Base-by-base conservation (phyloP, 2,888 invertebrate genomes). In the Pristionchus maxplancki region DNA sequence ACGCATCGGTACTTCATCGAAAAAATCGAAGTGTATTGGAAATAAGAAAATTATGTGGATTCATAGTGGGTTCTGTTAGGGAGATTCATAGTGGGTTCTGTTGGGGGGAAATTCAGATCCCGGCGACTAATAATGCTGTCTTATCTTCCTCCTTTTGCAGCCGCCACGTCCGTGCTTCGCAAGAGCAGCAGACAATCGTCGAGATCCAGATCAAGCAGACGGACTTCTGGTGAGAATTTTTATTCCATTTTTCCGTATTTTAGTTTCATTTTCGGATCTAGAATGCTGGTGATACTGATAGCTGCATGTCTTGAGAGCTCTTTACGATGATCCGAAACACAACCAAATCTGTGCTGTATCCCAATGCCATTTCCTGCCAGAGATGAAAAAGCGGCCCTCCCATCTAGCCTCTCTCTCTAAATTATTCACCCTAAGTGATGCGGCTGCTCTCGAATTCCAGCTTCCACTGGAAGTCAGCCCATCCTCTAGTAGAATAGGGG, bases 141-240 rank as follows among this genome's bases (percentile, higher is more conserved):
- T n/a, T n/a, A n/a, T n/a, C n/a, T n/a, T n/a, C 17, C 20, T 1
- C 20, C 31, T 11, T 20, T 81, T 81, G 8, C 82, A 83, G 82
- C 82, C 1, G 28, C 82, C 0, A 83, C 53, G 8, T 83, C 82
- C 28, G 82, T 83, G 17, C 53, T 83, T 34, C 82, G 82, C 53
- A 83, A 83, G 82, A 53, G 53, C 53, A 83, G 53, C n/a, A 1
- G 82, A 20, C 82, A 83, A 20, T 34, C 53, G 31, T 83, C 82
- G 34, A 53, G 82, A 53, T 50, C 50, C 17, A 17, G 82, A 20
- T 83, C 82, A 34, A 53, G 53, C 53, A 83, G 53, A 53, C 28
- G 82, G 48, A 81, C 81, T 53, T 44, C 82, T 24, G 82, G 82
- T 83, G 8, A 50, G 82, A n/a, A 53, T 53, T 53, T 11, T 11